Percentiles rank a stretch among this genome's conserved stretches.
phyloP scores from a whole-genome alignment of 2,888 invertebrate species.

The Lingula anatina region DNA sequence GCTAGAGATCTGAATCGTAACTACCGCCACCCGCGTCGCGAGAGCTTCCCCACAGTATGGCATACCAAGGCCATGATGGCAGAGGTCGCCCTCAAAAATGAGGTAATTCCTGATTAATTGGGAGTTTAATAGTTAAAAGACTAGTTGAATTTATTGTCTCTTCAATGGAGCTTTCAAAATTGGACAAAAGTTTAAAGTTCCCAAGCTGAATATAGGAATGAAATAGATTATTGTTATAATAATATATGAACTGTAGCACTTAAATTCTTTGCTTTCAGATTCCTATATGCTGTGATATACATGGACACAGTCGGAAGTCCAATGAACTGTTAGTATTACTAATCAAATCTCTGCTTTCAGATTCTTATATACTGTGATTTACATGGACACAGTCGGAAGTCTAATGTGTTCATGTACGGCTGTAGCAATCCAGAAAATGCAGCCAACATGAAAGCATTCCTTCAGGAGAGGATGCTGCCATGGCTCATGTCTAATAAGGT shows the following conservation, averaged over 20 bases:
- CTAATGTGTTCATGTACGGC: constrained; percentile 52
- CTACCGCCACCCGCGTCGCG: constrained; percentile 45
- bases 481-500: constrained; percentile 50
- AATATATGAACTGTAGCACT: no score
- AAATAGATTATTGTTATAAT: no score
- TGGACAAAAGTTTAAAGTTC: no score
- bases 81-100: constrained; percentile 26
- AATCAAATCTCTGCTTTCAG: constrained; percentile 24
- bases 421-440: constrained; percentile 37
- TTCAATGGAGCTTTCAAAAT: no score
- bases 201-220: no score
- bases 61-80: constrained; percentile 45
- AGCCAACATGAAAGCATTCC: constrained; percentile 28
- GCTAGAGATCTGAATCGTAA: constrained; percentile 49
- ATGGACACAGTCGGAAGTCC: constrained; percentile 52
- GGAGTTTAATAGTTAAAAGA: no score
- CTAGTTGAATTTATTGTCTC: no score
- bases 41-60: constrained; percentile 48
- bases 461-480: constrained; percentile 46
- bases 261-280: constrained; percentile 31
- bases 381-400: constrained; percentile 36
- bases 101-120: constrained; percentile 18
- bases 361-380: constrained; percentile 49
- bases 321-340: no score
- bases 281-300: constrained; percentile 49